These are phyloP conservation scores for Syrphus vitripennis DNA, from an alignment of 2,888 invertebrate genomes.

Conservation along the genomic window DNA sequence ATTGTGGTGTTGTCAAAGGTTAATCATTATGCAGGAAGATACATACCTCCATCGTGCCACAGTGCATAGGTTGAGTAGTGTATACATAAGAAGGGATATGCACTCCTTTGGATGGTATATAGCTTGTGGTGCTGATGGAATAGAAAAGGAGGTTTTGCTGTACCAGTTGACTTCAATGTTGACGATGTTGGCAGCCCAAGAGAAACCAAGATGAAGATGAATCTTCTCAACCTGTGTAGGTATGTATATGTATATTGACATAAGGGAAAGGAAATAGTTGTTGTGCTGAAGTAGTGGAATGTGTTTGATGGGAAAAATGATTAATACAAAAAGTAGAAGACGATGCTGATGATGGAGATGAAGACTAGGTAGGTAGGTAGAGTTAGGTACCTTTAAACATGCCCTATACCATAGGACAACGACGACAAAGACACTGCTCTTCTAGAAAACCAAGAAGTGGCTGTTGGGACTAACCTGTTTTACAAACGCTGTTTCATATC, in stretches of 20 bases:
- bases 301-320: constrained; percentile 67
- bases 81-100: constrained; percentile 49
- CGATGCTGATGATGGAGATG: constrained; percentile 1
- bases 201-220: constrained; percentile 33
- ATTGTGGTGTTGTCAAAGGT: constrained; percentile 70
- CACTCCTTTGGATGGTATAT: constrained; percentile 7
- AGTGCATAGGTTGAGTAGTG: constrained; percentile 51
- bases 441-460: constrained; percentile 10
- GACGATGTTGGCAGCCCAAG: constrained; percentile 24
- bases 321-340: constrained; percentile 34
- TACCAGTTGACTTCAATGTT: constrained; percentile 23
- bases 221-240: background rate
- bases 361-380: too few species aligned
- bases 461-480: constrained; percentile 42
- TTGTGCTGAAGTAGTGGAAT: constrained; percentile 61
- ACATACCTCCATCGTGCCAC: constrained; percentile 31
- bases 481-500: constrained; percentile 29
- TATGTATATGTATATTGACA: background rate
- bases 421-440: background rate
- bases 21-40: constrained; percentile 67
- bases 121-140: background rate
- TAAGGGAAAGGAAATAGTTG: constrained; percentile 44
- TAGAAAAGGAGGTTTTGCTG: background rate
- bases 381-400: background rate
- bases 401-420: background rate